These are phyloP conservation scores for Anthophora plumipes DNA, from an alignment of 2,888 invertebrate species.

Conservation along the genomic window DNA sequence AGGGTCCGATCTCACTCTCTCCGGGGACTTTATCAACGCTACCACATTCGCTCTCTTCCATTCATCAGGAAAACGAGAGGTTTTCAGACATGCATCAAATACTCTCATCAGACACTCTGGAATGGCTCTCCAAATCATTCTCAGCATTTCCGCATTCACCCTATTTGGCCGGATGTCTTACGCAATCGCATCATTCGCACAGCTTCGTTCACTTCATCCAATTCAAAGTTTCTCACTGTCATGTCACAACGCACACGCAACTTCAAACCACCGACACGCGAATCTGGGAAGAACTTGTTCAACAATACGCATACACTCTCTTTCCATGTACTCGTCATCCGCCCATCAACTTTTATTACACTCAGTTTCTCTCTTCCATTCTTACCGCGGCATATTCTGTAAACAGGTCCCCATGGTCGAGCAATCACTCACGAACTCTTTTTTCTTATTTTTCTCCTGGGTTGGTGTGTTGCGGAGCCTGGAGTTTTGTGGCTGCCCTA, in stretches of 20 bases:
- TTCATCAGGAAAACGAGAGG: not conserved
- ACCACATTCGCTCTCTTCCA: not conserved
- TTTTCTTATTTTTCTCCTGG: no score
- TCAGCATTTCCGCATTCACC: not conserved
- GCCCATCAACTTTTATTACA: not conserved
- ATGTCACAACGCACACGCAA: no score
- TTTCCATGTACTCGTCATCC: not conserved
- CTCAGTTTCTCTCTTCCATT: not conserved
- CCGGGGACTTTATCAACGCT: not conserved
- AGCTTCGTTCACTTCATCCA: not conserved
- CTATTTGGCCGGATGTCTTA: not conserved
- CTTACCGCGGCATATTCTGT: not conserved
- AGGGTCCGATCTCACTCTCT: slow-evolving; percentile 1
- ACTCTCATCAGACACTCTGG: not conserved
- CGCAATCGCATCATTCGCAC: not conserved
- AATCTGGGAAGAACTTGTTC: not conserved
- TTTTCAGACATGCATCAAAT: not conserved
- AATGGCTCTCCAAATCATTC: not conserved
- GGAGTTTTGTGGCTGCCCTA: no score
- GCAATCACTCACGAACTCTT: not conserved
- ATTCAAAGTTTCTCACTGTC: not conserved
- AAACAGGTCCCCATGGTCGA: not conserved
- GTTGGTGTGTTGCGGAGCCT: no score
- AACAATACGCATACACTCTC: not conserved
- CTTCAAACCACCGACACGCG: not conserved